Base-by-base conservation (phyloP, 2,888 invertebrate species). In the Cephonodes hylas region DNA sequence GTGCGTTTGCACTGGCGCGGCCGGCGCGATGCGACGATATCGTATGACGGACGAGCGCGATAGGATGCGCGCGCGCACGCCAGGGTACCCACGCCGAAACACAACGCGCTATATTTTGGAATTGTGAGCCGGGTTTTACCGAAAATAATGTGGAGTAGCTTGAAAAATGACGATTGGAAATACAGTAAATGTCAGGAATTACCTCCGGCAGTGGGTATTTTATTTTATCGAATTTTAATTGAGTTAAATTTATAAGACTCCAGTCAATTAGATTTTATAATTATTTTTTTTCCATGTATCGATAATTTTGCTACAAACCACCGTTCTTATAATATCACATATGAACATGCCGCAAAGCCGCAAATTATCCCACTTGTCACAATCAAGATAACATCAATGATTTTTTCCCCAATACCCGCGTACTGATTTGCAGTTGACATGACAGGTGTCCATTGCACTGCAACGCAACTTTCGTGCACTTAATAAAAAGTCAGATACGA, bases 31-130 rank as follows among this genome's bases (percentile, higher is more conserved):
- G 76, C 74, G 72, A 74, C 83, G 89, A 88, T 88, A 89, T 79
- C 77, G 77, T 75, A 83, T 89, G 89, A 89, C 84, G 77, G 71
- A 88, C 83, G 84, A 75, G 76, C 74, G 69, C 73, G 84, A 83
- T 83, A 80, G 63, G 63, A 48, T 72, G 79, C 81, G 78, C 76
- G 68, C 60, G 75, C 78, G 75, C 75, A 72, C 42, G 59, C 60
- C 64, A 74, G 76, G 81, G 82, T 83, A 80, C 75, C 83, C 84
- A 80, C 58, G 18, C 27, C n/a, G 10, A 18, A 3, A 10, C 18
- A 6, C 4, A 27, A 27, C 4, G 15, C 15, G 15, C 4, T 46
- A 46, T 23, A 25, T 31, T 38, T n/a, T 38, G 38, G n/a, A 38
- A n/a, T 38, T 53, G 31, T 31, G n/a, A n/a, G n/a, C n/a, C n/a